Evolutionary conservation across 2,888 invertebrate genomes (phyloP).

Genomic region (Rhamnusium bicolor): DNA sequence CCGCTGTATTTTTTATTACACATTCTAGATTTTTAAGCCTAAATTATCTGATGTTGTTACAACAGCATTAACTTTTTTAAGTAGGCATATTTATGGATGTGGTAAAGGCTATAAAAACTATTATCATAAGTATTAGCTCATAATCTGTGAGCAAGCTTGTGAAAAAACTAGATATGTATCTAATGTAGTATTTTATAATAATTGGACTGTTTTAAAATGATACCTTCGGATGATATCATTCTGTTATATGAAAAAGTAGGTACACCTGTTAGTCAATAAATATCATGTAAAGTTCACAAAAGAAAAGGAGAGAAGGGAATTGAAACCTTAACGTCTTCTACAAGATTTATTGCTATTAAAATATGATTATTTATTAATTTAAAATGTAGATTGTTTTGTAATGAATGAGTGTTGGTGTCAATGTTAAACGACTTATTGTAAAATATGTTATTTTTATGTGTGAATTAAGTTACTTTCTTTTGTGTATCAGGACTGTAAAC

Average conservation of each 20-base stretch:
- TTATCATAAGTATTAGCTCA: constrained; percentile 3
- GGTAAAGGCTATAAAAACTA: constrained; percentile 4
- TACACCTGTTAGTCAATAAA: constrained; percentile 7
- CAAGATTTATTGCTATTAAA: constrained; percentile 1
- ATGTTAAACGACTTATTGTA: constrained; percentile 5
- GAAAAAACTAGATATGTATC: background rate
- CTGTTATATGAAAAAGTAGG: background rate
- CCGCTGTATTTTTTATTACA: background rate
- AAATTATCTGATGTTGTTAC: constrained; percentile 2
- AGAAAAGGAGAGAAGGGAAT: background rate
- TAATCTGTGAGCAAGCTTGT: background rate
- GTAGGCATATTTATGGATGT: background rate
- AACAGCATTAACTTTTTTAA: background rate
- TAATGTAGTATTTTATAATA: background rate
- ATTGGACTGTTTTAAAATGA: background rate
- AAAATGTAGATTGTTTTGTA: constrained; percentile 18
- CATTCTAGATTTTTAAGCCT: background rate
- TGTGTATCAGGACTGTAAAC: no score
- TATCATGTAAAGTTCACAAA: background rate
- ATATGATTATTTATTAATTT: background rate
- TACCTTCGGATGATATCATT: background rate
- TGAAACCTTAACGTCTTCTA: background rate
- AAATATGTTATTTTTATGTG: no score
- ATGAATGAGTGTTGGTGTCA: background rate
- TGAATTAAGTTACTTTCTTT: no score